Evolutionary conservation across 1,140 invertebrate genomes (phyloP).

Genomic region (Heliconius himera): DNA sequence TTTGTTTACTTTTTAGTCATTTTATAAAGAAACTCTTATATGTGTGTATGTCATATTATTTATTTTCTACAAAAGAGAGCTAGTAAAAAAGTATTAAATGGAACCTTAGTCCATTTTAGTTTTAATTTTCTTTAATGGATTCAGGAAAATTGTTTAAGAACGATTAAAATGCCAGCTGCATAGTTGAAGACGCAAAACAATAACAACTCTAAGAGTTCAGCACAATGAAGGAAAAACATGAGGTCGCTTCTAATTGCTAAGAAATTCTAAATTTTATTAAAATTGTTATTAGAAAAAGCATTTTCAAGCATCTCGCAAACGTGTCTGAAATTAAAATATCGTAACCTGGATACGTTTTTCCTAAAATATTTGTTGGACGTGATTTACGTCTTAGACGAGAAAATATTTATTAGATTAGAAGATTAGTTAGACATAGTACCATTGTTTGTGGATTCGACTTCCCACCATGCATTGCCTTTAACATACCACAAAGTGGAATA

Average conservation of each 20-base stretch:
- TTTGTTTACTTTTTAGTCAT: too few relatives aligned
- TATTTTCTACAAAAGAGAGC: too few relatives aligned
- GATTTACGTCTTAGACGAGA: not conserved
- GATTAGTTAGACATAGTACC: not conserved
- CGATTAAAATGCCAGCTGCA: constrained; percentile 20
- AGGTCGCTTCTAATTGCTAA: constrained; percentile 30
- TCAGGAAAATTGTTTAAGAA: constrained; percentile 13
- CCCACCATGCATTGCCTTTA: not conserved
- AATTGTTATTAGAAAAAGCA: constrained; percentile 24
- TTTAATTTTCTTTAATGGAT: not conserved
- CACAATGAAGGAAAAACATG: constrained; percentile 32
- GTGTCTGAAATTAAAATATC: not conserved
- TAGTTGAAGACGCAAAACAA: constrained; percentile 22
- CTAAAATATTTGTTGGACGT: not conserved
- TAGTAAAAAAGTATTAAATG: too few relatives aligned
- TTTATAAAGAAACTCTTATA: too few relatives aligned
- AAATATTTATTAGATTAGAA: not conserved
- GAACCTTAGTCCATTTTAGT: not conserved
- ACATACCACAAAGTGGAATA: not conserved
- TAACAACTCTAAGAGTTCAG: constrained; percentile 26
- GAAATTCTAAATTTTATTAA: constrained; percentile 33
- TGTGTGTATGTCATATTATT: too few relatives aligned
- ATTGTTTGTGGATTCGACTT: not conserved
- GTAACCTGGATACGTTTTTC: not conserved
- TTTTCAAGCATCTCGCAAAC: not conserved